Conservation (phyloP, 2,888 invertebrate species). For the Euzophera pinguis region DNA sequence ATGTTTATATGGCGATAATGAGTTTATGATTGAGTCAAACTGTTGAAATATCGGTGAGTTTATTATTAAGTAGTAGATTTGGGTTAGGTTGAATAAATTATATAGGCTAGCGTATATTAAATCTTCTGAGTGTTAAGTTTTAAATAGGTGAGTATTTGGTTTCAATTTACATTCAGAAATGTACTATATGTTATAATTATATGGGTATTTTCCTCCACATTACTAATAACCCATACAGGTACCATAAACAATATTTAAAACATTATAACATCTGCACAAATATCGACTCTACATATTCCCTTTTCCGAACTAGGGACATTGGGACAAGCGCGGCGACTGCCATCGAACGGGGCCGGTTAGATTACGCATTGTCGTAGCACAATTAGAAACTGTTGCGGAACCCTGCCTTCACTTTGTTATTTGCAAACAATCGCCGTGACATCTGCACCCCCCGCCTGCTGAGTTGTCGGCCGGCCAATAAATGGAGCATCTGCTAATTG, state of each 20-base stretch:
- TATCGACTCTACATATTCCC: constrained; percentile 29
- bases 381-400: constrained; percentile 74
- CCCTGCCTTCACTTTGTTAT: constrained; percentile 68
- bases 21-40: too few relatives aligned
- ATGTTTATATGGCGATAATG: too few relatives aligned
- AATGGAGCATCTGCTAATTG: constrained; percentile 64
- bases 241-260: neutral
- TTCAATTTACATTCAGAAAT: too few relatives aligned
- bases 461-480: constrained; percentile 38
- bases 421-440: constrained; percentile 69
- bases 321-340: constrained; percentile 53
- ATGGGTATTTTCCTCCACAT: too few relatives aligned
- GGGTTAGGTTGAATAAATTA: too few relatives aligned
- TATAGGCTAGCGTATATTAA: too few relatives aligned
- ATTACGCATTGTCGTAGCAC: constrained; percentile 76
- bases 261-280: neutral
- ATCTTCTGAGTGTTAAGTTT: too few relatives aligned
- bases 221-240: too few relatives aligned
- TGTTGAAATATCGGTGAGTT: too few relatives aligned
- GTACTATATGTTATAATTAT: too few relatives aligned
- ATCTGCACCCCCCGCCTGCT: constrained; percentile 57
- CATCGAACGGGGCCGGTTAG: constrained; percentile 70
- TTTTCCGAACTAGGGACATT: constrained; percentile 26
- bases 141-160: too few relatives aligned
- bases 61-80: too few relatives aligned